phyloP scores from a whole-genome alignment of 2,113 vertebrate species.

The Eurystomus gularis region DNA sequence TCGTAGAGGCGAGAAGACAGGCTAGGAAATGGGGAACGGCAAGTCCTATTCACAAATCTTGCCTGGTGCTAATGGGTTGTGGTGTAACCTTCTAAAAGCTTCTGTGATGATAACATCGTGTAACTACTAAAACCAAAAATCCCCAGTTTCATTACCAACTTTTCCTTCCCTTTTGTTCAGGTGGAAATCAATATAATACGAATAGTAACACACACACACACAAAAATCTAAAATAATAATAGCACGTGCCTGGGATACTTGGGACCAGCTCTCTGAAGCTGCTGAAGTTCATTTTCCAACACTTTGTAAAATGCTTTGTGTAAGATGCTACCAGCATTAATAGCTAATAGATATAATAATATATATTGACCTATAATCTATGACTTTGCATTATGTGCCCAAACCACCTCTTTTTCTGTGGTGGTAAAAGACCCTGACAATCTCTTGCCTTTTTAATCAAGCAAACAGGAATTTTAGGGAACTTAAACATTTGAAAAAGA shows the following conservation, averaged over 20 bases:
- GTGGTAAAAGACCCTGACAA: neutral
- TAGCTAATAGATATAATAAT: neutral
- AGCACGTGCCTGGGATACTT: neutral
- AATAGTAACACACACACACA: neutral
- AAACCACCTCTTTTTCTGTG: neutral
- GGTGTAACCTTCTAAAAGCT: neutral
- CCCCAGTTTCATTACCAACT: neutral
- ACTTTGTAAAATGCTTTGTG: neutral
- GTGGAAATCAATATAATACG: neutral
- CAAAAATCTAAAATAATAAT: neutral
- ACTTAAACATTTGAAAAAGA: neutral
- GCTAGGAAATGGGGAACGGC: neutral
- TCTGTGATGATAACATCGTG: accelerated
- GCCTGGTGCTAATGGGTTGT: neutral
- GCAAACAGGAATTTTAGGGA: neutral
- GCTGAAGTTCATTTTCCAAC: neutral
- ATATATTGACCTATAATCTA: neutral
- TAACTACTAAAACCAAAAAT: neutral
- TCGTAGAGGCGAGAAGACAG: neutral
- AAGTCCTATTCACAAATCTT: neutral
- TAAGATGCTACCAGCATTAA: neutral
- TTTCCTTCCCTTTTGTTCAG: neutral
- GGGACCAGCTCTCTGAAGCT: neutral
- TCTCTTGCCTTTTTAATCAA: neutral
- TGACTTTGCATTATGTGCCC: neutral